These are phyloP conservation scores for Apus apus DNA, from an alignment of 2,113 vertebrate genomes.

Conservation along the genomic window DNA sequence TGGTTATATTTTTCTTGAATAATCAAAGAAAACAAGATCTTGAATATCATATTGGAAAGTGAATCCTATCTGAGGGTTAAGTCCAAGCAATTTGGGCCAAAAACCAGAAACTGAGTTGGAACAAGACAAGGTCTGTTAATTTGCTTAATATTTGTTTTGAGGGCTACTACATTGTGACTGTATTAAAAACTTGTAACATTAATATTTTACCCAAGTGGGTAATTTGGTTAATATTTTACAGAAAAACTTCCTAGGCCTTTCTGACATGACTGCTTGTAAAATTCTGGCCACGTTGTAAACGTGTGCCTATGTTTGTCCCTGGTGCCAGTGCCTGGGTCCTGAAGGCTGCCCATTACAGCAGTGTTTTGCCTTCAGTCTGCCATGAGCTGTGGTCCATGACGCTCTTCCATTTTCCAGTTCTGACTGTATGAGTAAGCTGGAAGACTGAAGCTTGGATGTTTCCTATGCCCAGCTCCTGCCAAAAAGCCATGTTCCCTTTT, in stretches of 20 bases:
- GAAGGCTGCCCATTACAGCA: not conserved
- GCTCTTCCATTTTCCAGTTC: not conserved
- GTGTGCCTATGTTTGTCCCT: not conserved
- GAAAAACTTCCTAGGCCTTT: not conserved
- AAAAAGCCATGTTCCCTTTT: not conserved
- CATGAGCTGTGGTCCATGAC: accelerated
- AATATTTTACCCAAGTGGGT: not conserved
- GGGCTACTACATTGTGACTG: not conserved
- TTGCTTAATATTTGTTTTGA: not conserved
- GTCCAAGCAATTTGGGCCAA: not conserved
- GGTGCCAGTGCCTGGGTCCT: not conserved
- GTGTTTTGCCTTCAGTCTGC: not conserved
- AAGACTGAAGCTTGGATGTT: not conserved
- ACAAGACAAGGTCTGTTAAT: not conserved
- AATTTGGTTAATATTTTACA: not conserved
- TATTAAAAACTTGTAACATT: not conserved
- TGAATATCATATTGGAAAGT: not conserved
- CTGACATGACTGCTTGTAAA: not conserved
- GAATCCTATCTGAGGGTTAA: not conserved
- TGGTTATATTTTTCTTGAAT: not conserved
- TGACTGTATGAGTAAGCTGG: not conserved
- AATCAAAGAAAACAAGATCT: not conserved
- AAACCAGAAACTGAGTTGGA: not conserved
- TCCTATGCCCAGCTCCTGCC: not conserved
- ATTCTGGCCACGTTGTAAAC: accelerated